A percentile compares a stretch with the other conserved stretches of the same genome.
phyloP scores from a whole-genome alignment of 2,797 vertebrate genomes.

The Urocyon cinereoargenteus region DNA sequence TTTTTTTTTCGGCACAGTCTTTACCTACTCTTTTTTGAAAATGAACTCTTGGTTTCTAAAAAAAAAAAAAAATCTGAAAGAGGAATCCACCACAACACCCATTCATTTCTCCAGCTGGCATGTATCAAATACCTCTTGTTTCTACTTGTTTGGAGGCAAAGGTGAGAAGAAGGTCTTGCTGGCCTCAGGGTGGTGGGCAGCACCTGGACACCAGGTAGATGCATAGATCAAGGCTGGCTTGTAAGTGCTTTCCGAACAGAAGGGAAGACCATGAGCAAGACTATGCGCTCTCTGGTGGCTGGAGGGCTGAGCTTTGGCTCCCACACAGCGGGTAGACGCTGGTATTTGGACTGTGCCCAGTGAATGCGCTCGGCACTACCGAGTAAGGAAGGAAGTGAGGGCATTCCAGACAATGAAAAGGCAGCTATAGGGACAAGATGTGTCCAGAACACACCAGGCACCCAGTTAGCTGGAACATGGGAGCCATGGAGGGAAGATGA shows the following conservation, averaged over 20 bases:
- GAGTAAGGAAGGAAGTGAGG: neutral
- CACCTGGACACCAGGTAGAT: neutral
- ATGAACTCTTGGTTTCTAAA: neutral
- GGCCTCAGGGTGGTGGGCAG: neutral
- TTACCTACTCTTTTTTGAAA: neutral
- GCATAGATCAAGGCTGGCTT: neutral
- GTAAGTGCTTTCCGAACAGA: rapidly evolving
- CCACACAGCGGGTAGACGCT: neutral
- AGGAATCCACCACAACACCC: neutral
- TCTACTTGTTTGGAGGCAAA: neutral
- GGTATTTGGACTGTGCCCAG: neutral
- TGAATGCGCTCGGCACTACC: rapidly evolving
- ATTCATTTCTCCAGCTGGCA: neutral
- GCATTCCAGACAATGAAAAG: rapidly evolving
- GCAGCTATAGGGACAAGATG: neutral
- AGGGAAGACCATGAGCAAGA: too few relatives aligned
- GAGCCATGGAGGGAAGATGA: rapidly evolving
- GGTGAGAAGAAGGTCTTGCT: neutral
- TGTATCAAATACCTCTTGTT: neutral
- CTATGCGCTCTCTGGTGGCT: neutral
- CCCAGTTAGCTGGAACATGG: rapidly evolving
- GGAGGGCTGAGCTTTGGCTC: rapidly evolving
- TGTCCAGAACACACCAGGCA: neutral
- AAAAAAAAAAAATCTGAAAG: neutral
- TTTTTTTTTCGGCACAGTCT: neutral